Evolutionary conservation across 2,888 invertebrate genomes (phyloP), one percentile per base, ranked within the genome.

Genomic region (Cephonodes hylas): DNA sequence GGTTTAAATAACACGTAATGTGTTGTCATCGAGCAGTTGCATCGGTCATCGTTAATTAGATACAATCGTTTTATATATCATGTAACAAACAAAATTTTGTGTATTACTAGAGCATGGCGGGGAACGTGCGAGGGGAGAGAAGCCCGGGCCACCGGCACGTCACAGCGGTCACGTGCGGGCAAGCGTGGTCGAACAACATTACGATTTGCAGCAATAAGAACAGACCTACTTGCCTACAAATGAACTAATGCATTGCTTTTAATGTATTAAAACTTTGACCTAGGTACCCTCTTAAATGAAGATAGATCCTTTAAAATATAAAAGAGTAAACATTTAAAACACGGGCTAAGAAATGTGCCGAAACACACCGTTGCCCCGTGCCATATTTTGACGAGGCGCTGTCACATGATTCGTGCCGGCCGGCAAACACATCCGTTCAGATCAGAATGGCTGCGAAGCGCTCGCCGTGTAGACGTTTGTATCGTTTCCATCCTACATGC

Each of bases 371-470:
- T 64, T 66, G 74, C 79, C 67, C 77, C 72, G 76, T 78, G 75
- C 79, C 79, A 76, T 87, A 84, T 86, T 86, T 88, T 86, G 84
- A 84, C 79, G 63, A 69, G 64, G 67, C 72, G 72, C 70, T 76
- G 79, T 88, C 89, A 90, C 84, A 86, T 85, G 85, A 88, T 75
- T 76, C 64, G 66, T 64, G 69, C 80, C 80, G 81, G 82, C 85
- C 85, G 84, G 86, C 80, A 70, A 31, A 31, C 71, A 73, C 68
- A 71, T 68, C 71, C 71, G 68, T 66, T 69, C 68, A 63, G 67
- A 63, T 74, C 84, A 85, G 73, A 84, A 73, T 76, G 77, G 73
- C 71, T 72, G 80, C 77, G 79, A 73, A 73, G 76, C 76, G 76
- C 77, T 64, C 42, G 63, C 72, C 60, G 72, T 65, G 46, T 70